Conservation (phyloP, 2,797 vertebrate genomes). For the Pipistrellus kuhlii region DNA sequence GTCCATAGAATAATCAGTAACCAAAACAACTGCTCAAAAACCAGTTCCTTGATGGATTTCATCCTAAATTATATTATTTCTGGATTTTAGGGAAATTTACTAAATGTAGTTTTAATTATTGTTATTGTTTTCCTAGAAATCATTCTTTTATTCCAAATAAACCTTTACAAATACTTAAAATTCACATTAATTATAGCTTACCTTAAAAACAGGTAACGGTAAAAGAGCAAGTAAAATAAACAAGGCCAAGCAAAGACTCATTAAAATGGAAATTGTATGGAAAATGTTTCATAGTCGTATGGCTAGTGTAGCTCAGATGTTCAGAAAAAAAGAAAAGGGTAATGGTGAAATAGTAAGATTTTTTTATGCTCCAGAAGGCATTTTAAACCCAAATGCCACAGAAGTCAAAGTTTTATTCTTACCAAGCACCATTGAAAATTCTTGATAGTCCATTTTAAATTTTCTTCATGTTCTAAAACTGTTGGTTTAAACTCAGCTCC, state of each 20-base stretch:
- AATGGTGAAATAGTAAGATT: conserved; percentile 17
- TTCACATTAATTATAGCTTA: conserved; percentile 41
- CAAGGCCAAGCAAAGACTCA: conserved; percentile 40
- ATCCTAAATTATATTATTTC: conserved; percentile 45
- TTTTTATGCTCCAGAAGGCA: conserved; percentile 45
- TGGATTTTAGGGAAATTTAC: conserved; percentile 16
- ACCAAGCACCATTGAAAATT: conserved; percentile 30
- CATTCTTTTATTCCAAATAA: conserved; percentile 8
- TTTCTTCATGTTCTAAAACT: conserved; percentile 23
- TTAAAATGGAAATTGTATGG: conserved; percentile 11
- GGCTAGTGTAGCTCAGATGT: neutral
- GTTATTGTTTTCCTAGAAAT: conserved; percentile 20
- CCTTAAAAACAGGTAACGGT: conserved; percentile 51
- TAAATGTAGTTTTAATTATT: conserved; percentile 38
- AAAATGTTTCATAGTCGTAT: conserved; percentile 19
- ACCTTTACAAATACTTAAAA: conserved; percentile 54
- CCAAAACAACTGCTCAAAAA: conserved; percentile 31
- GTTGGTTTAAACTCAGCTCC: conserved; percentile 43
- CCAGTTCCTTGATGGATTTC: neutral
- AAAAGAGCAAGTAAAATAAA: conserved; percentile 53
- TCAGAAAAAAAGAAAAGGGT: conserved; percentile 27
- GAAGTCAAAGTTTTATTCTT: conserved; percentile 44
- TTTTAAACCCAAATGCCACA: conserved; percentile 41
- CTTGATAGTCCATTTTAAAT: conserved; percentile 35
- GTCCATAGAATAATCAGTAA: neutral